Evolutionary conservation across 2,113 vertebrate species (phyloP).

Genomic region (Bubo scandiacus): DNA sequence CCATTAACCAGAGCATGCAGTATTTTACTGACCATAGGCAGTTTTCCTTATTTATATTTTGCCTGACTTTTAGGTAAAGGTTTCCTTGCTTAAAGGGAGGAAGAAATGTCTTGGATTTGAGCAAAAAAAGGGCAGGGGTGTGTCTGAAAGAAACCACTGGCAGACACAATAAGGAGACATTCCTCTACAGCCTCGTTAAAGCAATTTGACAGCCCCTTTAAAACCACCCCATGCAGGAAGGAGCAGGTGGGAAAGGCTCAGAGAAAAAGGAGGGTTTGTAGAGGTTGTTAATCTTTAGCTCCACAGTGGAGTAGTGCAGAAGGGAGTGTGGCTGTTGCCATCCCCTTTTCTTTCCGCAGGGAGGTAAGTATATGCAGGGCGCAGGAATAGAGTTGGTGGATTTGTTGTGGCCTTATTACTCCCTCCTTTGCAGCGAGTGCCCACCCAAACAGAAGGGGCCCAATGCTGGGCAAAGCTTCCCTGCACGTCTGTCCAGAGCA

Average conservation of each 20-base stretch:
- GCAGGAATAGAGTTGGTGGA: background rate
- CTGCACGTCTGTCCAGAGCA: background rate
- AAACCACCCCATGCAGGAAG: background rate
- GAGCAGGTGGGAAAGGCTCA: background rate
- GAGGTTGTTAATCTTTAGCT: background rate
- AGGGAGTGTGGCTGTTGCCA: background rate
- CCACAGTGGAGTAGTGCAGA: fast-evolving
- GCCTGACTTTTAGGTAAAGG: background rate
- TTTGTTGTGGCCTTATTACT: background rate
- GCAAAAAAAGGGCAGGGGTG: background rate
- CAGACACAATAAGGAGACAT: background rate
- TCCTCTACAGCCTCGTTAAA: background rate
- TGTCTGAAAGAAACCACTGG: background rate
- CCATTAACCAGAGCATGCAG: background rate
- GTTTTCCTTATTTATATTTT: background rate
- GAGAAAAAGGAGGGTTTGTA: background rate
- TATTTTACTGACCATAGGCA: background rate
- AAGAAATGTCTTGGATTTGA: background rate
- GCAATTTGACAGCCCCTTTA: background rate
- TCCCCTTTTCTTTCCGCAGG: background rate
- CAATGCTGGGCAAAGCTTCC: background rate
- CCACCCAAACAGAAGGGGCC: background rate
- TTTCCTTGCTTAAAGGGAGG: background rate
- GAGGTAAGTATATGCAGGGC: background rate
- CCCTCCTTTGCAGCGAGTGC: background rate